These are phyloP conservation scores for Lepidonotus clava DNA, from an alignment of 2,888 invertebrate genomes.

Conservation along the genomic window DNA sequence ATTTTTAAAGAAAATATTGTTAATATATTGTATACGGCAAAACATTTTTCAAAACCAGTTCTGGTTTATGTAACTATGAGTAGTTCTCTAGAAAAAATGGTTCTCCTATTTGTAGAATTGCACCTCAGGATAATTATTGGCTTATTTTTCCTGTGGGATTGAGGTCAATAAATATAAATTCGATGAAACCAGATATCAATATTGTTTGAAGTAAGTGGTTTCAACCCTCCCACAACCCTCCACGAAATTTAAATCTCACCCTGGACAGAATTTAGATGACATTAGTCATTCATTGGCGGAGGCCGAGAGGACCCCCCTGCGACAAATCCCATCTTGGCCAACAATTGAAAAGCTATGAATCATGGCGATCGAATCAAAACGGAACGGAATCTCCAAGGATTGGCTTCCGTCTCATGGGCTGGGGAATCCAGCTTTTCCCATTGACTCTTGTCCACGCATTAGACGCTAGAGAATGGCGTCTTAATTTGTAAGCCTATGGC, in stretches of 20 bases:
- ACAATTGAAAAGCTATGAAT: slow-evolving; percentile 52
- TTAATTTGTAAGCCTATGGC: no score
- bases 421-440: not conserved
- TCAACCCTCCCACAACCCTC: not conserved
- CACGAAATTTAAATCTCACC: slow-evolving; percentile 29
- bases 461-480: not conserved
- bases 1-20: no score
- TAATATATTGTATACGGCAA: no score
- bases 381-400: not conserved
- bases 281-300: slow-evolving; percentile 35
- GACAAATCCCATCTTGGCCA: slow-evolving; percentile 46
- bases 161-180: slow-evolving; percentile 7
- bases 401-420: not conserved
- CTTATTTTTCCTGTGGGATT: no score
- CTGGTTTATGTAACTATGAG: no score
- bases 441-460: slow-evolving; percentile 20
- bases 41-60: no score
- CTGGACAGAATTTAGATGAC: slow-evolving; percentile 36
- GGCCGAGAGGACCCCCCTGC: not conserved
- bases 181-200: not conserved
- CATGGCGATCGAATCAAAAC: slow-evolving; percentile 36
- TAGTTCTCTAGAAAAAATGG: no score
- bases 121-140: no score
- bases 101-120: no score
- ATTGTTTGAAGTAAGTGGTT: not conserved